Conservation (phyloP, 1,140 invertebrate genomes). For the Calephelis virginiensis region DNA sequence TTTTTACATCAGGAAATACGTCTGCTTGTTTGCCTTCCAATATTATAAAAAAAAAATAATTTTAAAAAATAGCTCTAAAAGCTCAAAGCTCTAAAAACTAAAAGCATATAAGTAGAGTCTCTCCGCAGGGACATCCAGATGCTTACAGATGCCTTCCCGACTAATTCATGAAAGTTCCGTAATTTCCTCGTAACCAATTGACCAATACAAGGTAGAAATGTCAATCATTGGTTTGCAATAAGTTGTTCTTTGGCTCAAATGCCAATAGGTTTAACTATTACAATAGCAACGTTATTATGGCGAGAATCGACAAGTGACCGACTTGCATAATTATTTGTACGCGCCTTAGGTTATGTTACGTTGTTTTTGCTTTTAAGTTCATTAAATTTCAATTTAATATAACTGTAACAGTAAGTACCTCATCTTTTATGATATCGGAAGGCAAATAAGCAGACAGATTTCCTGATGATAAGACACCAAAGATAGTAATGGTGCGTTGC, state of each 20-base stretch:
- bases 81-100: too few species aligned
- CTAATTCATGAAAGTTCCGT: conserved; percentile 22
- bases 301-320: conserved; percentile 45
- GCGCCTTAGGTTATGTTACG: not conserved
- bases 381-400: not conserved
- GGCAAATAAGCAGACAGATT: too few species aligned
- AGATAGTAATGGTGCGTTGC: too few species aligned
- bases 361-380: not conserved
- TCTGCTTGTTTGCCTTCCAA: too few species aligned
- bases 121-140: too few species aligned
- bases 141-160: too few species aligned
- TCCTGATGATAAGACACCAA: too few species aligned
- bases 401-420: not conserved
- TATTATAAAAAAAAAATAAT: too few species aligned
- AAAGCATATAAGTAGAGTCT: too few species aligned
- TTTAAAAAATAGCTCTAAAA: too few species aligned
- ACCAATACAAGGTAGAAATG: conserved; percentile 55
- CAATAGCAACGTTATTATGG: conserved; percentile 36
- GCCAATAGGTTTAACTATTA: conserved; percentile 50
- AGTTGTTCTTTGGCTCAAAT: conserved; percentile 48
- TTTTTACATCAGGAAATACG: too few species aligned
- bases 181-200: conserved; percentile 41
- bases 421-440: too few species aligned
- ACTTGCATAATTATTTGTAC: conserved; percentile 36
- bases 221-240: conserved; percentile 49